Base-by-base conservation (phyloP, 2,113 vertebrate genomes). In the Perognathus longimembris region DNA sequence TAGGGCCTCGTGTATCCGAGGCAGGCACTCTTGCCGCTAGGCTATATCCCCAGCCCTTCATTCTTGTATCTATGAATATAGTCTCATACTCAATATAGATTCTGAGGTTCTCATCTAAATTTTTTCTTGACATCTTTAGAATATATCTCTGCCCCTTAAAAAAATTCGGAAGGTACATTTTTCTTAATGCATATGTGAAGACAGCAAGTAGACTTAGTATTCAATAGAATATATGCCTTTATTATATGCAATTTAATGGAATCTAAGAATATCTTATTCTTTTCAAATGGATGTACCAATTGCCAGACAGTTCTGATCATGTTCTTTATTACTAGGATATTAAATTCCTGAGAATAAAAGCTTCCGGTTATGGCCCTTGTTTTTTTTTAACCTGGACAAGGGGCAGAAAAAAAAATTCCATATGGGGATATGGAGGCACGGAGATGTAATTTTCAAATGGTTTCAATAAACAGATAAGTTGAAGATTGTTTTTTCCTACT, bases 31-130 rank as follows among this genome's bases (percentile, higher is more conserved):
- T n/a, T n/a, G n/a, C n/a, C n/a, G n/a, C n/a, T n/a, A n/a, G n/a
- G n/a, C n/a, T n/a, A n/a, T n/a, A n/a, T n/a, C n/a, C n/a, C n/a
- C n/a, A n/a, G n/a, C n/a, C n/a, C n/a, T 88, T 80, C 87, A 91
- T 32, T 80, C 63, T 74, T 74, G 20, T 0, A 2, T 85, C 67
- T 96, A 14, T 85, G 87, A 95, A 91, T 91, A 91, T 18, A n/a
- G 36, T 81, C 63, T 94, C 91, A 89, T 80, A 90, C 78, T 94
- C 38, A 82, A 10, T 70, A 78, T 75, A 76, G 8, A 92, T 87
- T 4, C 34, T 50, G 24, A 86, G 83, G 54, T 36, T 67, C 69
- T 66, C n/a, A 70, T 61, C 38, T 74, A 69, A 64, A 73, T 84
- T 70, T 59, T 57, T 45, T 32, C 18, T 40, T 79, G 70, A 93